Evolutionary conservation across 2,888 invertebrate genomes (phyloP), one percentile per base, ranked within the genome.

Genomic region (Drosophila helvetica): DNA sequence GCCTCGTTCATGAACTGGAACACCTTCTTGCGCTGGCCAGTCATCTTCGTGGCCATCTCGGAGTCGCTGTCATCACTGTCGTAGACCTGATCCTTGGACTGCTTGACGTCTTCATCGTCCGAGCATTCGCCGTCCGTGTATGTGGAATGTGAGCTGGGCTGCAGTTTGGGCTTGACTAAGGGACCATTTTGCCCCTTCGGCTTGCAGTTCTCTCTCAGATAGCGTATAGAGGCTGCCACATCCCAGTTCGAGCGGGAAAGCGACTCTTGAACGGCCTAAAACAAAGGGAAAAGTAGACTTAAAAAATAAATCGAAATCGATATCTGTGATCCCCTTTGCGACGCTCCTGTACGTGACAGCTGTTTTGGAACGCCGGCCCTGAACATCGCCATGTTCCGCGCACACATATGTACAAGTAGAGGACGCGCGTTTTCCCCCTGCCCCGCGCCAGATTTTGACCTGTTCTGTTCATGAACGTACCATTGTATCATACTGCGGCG

Each of bases 1-100:
- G 96, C 96, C 9, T 93, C 95, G 90, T 96, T 96, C 88, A 98
- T 94, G 91, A 98, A 98, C 52, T 96, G 95, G 74, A 96, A 94
- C 27, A 97, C 96, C 86, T 94, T 94, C 84, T 94, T 94, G 79
- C 96, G 95, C 86, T 96, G 95, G 0, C 94, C 94, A 0, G 94
- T 93, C 79, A 96, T 92, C 88, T 95, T 95, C 86, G 95, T 95
- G 79, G 86, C 91, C 60, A 86, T 79, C 76, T 92, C 91, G 2
- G 81, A 84, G 70, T 91, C 91, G 65, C 91, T 91, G 46, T 91
- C 91, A 55, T 92, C 92, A 64, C 91, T 92, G 56, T 92, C 92
- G 43, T 92, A 92, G 2, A 92, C 92, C 58, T 90, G 89, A 51
- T 90, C 90, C 58, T 89, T 90, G 3, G 80, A 79, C 42, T 90